A percentile compares a stretch with the other conserved stretches of the same genome.
Evolutionary conservation across 1,140 invertebrate genomes (phyloP).

Genomic region (Drosophila subobscura): DNA sequence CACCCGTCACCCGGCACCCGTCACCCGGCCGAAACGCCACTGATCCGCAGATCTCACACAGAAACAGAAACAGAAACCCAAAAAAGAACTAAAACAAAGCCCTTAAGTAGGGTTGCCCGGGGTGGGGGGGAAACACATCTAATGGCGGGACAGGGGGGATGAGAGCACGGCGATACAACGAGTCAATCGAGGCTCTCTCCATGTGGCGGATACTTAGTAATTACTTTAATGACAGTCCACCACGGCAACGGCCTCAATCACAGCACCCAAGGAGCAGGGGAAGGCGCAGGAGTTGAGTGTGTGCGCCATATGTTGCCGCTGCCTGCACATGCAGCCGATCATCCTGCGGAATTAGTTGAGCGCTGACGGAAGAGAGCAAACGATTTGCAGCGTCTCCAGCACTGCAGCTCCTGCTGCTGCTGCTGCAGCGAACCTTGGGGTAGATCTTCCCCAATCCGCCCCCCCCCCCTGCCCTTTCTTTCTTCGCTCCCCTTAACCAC

Average conservation of each 20-base stretch:
- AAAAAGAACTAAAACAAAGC: too few species aligned
- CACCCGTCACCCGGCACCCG: conserved; percentile 16
- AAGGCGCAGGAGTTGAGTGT: background rate
- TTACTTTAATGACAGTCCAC: conserved; percentile 30
- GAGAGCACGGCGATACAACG: conserved; percentile 1
- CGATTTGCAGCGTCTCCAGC: background rate
- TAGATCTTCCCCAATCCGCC: background rate
- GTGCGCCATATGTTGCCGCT: conserved; percentile 23
- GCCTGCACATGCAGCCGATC: background rate
- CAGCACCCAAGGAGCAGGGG: background rate
- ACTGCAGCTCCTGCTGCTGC: background rate
- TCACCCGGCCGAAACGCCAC: background rate
- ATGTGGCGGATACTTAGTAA: conserved; percentile 39
- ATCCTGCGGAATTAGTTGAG: background rate
- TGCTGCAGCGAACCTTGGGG: background rate
- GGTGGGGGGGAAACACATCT: background rate
- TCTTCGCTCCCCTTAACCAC: background rate
- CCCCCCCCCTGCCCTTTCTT: background rate
- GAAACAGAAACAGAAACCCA: too few species aligned
- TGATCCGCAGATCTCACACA: too few species aligned
- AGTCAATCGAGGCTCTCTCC: conserved; percentile 20
- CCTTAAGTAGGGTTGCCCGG: background rate
- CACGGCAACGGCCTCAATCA: background rate
- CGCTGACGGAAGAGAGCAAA: background rate
- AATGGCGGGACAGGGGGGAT: conserved; percentile 3